Evolutionary conservation across 1,140 invertebrate species (phyloP), one percentile per base, ranked within the genome.

Genomic region (Ips nitidus): DNA sequence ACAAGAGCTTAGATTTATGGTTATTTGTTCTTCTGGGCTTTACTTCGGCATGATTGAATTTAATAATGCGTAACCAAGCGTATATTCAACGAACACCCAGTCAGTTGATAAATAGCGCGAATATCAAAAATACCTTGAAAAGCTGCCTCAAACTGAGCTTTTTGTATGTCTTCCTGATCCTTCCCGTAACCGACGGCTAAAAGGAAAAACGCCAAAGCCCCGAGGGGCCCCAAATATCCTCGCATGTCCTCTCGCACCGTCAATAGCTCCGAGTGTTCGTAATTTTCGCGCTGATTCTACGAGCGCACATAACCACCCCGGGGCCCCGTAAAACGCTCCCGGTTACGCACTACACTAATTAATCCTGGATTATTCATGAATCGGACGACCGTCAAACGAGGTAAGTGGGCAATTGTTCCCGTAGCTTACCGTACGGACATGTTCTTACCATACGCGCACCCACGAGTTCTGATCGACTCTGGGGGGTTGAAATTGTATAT

Each of bases 61-160:
- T 22, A 22, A 22, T 22, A 22, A 22, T 22, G 22, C 22, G 22
- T 22, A 22, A 22, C 22, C 22, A 22, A 22, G 22, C 22, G 22
- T 22, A 22, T 22, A 22, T 22, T 22, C 22, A 22, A 22, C 22
- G 22, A 22, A 22, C 22, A 22, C 22, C 22, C 22, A 22, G 22
- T 22, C 22, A 22, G 22, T 22, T 22, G 22, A 22, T 22, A 22
- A 22, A 22, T 22, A 22, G 22, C 22, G 22, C 22, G 22, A 22
- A 22, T 22, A 22, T 22, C 22, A 22, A 22, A 22, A 22, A 22
- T 74, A 77, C 76, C 76, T 77, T 77, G 76, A 55, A 77, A 77
- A 52, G 76, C 76, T 8, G 76, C 76, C 47, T 77, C 76, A 59
- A 77, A 77, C 57, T 77, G 76, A 61, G 73, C 6, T 52, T 76